Base-by-base conservation (phyloP, 2,888 invertebrate genomes). In the Acleris sparsana region DNA sequence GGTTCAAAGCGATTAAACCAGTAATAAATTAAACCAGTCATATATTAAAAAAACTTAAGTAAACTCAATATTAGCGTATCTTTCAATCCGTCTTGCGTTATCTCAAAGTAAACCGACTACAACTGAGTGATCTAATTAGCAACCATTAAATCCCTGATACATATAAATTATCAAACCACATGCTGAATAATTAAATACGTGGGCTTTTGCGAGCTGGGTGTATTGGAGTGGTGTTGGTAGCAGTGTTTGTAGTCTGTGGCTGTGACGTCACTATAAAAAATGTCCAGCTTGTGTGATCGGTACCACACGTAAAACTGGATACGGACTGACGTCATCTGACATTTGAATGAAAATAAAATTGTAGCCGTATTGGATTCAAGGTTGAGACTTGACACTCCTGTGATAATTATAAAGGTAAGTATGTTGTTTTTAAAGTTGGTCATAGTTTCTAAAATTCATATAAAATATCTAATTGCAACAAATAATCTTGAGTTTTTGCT, bases 61-160 rank as follows among this genome's bases (percentile, higher is more conserved):
- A 65, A 69, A 69, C 62, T 53, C 53, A 67, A 69, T 68, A 73
- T 73, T 70, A 74, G 69, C 68, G 63, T 65, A 57, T 70, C 51
- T 60, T 55, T 69, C 72, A 73, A 75, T 75, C 70, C 69, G 71
- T 75, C 72, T 71, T 68, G 43, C 69, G 70, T 78, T 77, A 80
- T 80, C 82, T 72, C 58, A 71, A 73, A 70, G 75, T 78, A 76
- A 76, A 77, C 75, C 69, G 74, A 65, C 69, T 17, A 71, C 75
- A 80, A 77, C 78, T 74, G 75, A 71, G 68, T 75, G 71, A 80
- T 79, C 78, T 85, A 86, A 88, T 86, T 87, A 83, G 83, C 79
- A 73, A 73, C 76, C 73, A 79, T 82, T 78, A 80, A 82, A 74
- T 74, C 69, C 68, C 69, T 78, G 86, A 88, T 87, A 86, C 81